These are phyloP conservation scores for Varecia variegata DNA, from an alignment of 2,797 vertebrate species.

Conservation along the genomic window DNA sequence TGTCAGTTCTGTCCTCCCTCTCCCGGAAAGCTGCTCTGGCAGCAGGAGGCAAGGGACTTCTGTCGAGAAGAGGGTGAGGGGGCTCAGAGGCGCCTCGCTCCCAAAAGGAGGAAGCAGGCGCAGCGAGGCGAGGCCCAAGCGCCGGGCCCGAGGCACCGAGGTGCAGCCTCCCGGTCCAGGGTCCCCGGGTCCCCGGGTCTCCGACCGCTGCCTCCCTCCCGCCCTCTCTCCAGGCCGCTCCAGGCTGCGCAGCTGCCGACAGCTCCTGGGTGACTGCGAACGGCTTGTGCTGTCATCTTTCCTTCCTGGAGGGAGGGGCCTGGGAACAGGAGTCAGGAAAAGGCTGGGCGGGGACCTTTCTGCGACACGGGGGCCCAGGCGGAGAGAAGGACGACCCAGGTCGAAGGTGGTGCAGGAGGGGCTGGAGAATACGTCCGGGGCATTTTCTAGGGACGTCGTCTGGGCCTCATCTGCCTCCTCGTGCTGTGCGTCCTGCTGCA, in stretches of 20 bases:
- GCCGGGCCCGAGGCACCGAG: background rate
- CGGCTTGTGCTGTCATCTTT: background rate
- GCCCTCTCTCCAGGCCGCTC: slow-evolving; percentile 29
- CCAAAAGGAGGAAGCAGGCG: slow-evolving; percentile 31
- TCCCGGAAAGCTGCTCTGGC: background rate
- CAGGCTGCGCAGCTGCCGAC: slow-evolving; percentile 56
- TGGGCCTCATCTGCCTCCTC: background rate
- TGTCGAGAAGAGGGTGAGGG: rapidly evolving
- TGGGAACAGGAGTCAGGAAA: background rate
- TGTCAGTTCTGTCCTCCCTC: slow-evolving; percentile 54
- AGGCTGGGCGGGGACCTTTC: background rate
- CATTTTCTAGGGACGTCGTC: background rate
- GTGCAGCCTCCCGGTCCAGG: slow-evolving; percentile 34
- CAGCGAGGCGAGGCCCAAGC: background rate
- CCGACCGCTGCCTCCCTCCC: slow-evolving; percentile 38
- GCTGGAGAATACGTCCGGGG: background rate
- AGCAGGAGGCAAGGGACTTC: background rate
- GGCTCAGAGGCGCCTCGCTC: background rate
- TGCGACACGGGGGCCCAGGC: background rate
- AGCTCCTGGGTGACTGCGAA: slow-evolving; percentile 22
- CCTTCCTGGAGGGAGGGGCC: background rate
- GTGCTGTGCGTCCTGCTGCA: background rate
- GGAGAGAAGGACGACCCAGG: background rate
- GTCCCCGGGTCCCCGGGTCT: slow-evolving; percentile 61
- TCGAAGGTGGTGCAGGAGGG: background rate